Evolutionary conservation across 2,113 vertebrate species (phyloP).

Genomic region (Sardina pilchardus): DNA sequence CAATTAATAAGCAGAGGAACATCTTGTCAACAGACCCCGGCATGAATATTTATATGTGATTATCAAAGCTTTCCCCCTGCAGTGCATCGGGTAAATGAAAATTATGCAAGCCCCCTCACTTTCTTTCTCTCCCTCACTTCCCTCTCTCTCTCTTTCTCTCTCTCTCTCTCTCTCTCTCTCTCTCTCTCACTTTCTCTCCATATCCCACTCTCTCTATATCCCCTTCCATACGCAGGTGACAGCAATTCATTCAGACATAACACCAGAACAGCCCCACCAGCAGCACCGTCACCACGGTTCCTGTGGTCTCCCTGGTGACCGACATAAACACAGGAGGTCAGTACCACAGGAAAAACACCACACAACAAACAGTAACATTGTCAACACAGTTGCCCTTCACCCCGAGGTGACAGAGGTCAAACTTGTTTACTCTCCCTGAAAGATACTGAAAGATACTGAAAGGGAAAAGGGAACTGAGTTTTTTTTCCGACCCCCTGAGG

Average conservation of each 20-base stretch:
- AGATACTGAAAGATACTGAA: too few relatives aligned
- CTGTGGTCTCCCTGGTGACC: neutral
- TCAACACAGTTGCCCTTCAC: neutral
- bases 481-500: neutral
- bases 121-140: constrained; percentile 7
- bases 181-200: too few relatives aligned
- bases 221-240: neutral
- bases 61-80: constrained; percentile 8
- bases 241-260: neutral
- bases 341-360: neutral
- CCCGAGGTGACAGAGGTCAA: neutral
- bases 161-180: constrained; percentile 16
- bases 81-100: neutral
- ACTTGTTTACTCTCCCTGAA: neutral
- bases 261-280: neutral
- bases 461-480: too few relatives aligned
- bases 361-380: neutral
- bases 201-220: neutral
- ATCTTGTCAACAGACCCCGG: neutral
- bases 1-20: neutral
- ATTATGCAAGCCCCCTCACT: constrained; percentile 10
- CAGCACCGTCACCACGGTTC: too few relatives aligned
- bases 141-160: neutral
- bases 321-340: neutral
- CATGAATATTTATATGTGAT: constrained; percentile 13